These are phyloP conservation scores for Eulithis prunata DNA, from an alignment of 2,888 invertebrate species.

Conservation along the genomic window DNA sequence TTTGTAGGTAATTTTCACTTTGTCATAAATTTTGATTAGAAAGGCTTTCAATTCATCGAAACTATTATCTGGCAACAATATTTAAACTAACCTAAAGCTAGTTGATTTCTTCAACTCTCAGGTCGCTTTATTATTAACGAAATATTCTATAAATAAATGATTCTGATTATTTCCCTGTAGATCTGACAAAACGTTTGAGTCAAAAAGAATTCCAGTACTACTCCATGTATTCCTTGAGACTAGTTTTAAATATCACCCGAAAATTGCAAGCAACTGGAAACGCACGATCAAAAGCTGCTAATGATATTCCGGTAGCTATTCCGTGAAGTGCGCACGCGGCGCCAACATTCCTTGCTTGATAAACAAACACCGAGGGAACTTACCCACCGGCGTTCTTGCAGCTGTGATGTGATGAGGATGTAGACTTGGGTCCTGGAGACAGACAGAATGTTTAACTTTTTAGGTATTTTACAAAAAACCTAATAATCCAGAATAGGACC, in stretches of 20 bases:
- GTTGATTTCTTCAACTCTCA: no score
- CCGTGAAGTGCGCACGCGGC: constrained; percentile 51
- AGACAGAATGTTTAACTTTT: not conserved
- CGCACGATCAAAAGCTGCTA: constrained; percentile 43
- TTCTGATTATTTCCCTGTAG: no score
- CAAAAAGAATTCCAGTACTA: no score
- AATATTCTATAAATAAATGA: no score
- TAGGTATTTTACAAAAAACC: not conserved
- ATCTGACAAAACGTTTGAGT: no score
- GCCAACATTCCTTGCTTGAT: constrained; percentile 52
- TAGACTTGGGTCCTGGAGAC: constrained; percentile 1
- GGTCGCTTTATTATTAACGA: no score
- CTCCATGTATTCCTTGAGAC: not conserved
- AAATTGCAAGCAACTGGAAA: constrained; percentile 20
- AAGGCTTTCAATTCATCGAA: no score
- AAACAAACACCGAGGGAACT: constrained; percentile 45
- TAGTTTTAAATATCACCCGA: not conserved
- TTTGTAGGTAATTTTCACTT: no score
- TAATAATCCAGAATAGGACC: not conserved
- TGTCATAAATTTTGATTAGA: no score
- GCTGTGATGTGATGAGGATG: not conserved
- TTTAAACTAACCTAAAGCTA: no score
- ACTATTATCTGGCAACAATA: no score
- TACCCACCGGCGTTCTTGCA: constrained; percentile 5
- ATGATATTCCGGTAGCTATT: constrained; percentile 46